These are phyloP conservation scores for Nannoperca obscura DNA, from an alignment of 2,797 vertebrate species.

Conservation along the genomic window DNA sequence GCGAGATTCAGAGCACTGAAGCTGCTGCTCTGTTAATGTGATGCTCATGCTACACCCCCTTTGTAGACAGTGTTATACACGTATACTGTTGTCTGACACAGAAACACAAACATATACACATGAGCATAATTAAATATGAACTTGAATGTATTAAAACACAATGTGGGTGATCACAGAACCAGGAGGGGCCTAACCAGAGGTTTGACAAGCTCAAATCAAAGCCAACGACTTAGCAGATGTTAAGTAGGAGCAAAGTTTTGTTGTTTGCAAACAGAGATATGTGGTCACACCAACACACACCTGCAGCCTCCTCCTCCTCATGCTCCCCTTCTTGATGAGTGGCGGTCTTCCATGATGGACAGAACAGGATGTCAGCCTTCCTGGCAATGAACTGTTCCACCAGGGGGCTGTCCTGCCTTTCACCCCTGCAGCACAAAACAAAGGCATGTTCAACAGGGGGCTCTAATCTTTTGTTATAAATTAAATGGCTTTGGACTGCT, in stretches of 20 bases:
- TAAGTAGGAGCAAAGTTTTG: neutral
- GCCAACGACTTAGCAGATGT: neutral
- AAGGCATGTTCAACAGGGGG: neutral
- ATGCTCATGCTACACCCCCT: neutral
- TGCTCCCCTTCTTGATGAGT: conserved; percentile 68
- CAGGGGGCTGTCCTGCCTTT: conserved; percentile 80
- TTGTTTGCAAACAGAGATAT: neutral
- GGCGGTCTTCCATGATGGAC: conserved; percentile 89
- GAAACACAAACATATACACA: neutral
- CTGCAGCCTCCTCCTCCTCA: conserved; percentile 88
- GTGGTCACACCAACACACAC: conserved; percentile 65
- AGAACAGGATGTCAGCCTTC: conserved; percentile 95
- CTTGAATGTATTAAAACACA: neutral
- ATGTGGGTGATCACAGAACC: neutral
- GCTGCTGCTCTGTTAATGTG: neutral
- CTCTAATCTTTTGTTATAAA: neutral
- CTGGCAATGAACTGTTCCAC: conserved; percentile 95
- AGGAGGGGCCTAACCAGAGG: neutral
- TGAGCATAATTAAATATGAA: neutral
- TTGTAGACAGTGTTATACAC: neutral
- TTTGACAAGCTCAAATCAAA: neutral
- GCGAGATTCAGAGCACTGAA: neutral
- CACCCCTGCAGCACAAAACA: conserved; percentile 80
- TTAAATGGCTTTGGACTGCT: neutral
- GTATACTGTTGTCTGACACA: neutral